Percentiles rank a stretch among this genome's conserved stretches.
phyloP scores from a whole-genome alignment of 1,140 invertebrate genomes.

The Metaphire vulgaris region DNA sequence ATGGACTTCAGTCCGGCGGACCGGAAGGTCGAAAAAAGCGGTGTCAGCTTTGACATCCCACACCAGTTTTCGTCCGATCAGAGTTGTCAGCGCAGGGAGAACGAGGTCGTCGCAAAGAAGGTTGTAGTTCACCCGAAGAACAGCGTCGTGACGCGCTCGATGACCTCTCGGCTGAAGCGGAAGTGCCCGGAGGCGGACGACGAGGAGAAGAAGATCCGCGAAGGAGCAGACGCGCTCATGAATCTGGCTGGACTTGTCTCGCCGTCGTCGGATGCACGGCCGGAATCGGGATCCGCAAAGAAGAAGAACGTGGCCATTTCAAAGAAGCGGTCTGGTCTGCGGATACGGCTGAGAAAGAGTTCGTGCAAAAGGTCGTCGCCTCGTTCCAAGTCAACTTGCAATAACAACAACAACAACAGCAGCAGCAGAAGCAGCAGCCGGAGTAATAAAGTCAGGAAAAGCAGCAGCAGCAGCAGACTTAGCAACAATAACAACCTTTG shows the following conservation, averaged over 20 bases:
- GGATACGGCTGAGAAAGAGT: background rate
- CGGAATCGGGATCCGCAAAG: background rate
- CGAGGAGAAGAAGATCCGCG: slow-evolving; percentile 64
- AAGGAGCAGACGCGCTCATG: slow-evolving; percentile 70
- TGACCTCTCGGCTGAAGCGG: slow-evolving; percentile 15
- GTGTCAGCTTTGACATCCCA: background rate
- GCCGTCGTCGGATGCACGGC: background rate
- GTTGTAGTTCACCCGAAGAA: slow-evolving; percentile 5
- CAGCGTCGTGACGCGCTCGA: slow-evolving; percentile 2
- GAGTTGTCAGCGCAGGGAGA: background rate
- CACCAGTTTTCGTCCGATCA: background rate
- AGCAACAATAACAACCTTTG: background rate
- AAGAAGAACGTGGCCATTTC: background rate
- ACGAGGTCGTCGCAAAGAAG: slow-evolving; percentile 16
- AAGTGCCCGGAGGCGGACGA: slow-evolving; percentile 56
- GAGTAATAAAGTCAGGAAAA: too few species aligned
- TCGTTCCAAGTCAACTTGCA: background rate
- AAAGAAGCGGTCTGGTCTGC: background rate
- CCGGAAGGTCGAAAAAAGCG: too few species aligned
- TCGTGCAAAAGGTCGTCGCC: background rate
- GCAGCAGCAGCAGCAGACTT: too few species aligned
- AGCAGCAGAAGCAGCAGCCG: background rate
- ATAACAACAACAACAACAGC: background rate
- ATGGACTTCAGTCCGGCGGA: background rate
- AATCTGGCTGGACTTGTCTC: slow-evolving; percentile 59